Evolutionary conservation across 2,888 invertebrate species (phyloP), one percentile per base, ranked within the genome.

Genomic region (Sialis fuliginosa): DNA sequence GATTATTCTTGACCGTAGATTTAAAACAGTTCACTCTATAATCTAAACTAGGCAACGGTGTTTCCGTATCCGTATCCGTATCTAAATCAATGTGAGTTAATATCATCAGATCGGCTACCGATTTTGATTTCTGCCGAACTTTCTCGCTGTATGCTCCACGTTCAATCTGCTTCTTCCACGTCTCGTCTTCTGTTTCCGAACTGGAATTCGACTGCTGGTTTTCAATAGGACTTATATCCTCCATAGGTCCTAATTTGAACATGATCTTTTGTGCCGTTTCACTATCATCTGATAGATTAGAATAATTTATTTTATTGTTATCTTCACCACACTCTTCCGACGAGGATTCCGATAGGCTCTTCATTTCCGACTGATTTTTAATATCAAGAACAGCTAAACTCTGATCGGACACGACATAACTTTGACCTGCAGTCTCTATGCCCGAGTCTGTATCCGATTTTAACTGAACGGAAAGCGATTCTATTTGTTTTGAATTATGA

Each of bases 51-150:
- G 62, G 63, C 44, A 64, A 50, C 5, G 65, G 63, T 6, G 66
- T 64, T 52, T 74, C 73, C 1, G 71, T 70, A 52, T 76, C 76
- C 5, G 74, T 73, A 56, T 75, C 75, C 4, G 74, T 73, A 22
- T 44, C 44, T 51, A 64, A 67, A 54, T 79, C 78, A 13, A 79
- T 77, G 53, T 78, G 78, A 9, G 78, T 79, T 39, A 79, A 61
- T 34, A 77, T 66, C 77, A 79, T 77, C 31, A 79, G 62, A 62
- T 79, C 78, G 6, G 78, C 74, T 1, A 78, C 77, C 44, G 77
- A 78, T 57, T 74, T 72, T 0, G 78, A 78, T 58, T 79, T 79
- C 52, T 75, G 71, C 50, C 73, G 69, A 1, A 78, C 77, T 60
- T 77, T 75, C 55, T 76, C 76, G 0, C 74, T 69, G 49, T 72